Conservation (phyloP, 2,797 vertebrate genomes). For the Sebastes vulpes region DNA sequence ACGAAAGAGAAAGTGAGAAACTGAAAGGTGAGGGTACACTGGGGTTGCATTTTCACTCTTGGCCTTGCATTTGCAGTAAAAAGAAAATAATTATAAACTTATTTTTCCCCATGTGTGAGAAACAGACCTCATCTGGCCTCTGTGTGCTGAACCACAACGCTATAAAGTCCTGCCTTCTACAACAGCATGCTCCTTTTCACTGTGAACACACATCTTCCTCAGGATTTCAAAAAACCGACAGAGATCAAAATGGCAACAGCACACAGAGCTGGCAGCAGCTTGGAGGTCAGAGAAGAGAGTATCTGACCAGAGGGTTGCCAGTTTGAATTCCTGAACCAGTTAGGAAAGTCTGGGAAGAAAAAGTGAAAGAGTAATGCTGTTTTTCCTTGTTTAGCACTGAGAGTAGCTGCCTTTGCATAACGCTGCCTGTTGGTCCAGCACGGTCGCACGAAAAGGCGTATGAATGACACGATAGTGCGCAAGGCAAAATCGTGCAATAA, state of each 20-base stretch:
- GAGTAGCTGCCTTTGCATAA: background rate
- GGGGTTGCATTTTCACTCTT: constrained; percentile 36
- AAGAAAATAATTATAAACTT: constrained; percentile 28
- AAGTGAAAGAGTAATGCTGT: background rate
- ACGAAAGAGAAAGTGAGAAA: constrained; percentile 22
- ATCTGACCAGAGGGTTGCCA: constrained; percentile 22
- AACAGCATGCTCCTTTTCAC: constrained; percentile 27
- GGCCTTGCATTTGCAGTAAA: constrained; percentile 16
- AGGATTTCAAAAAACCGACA: constrained; percentile 18
- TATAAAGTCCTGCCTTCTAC: constrained; percentile 31
- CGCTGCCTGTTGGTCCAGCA: background rate
- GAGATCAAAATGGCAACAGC: constrained; percentile 24
- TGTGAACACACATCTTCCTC: constrained; percentile 7
- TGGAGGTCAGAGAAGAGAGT: constrained; percentile 20
- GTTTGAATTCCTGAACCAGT: constrained; percentile 25
- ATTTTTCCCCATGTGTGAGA: constrained; percentile 34
- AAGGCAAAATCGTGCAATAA: fast-evolving
- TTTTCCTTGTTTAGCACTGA: background rate
- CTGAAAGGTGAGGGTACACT: constrained; percentile 3
- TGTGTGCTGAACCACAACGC: constrained; percentile 17
- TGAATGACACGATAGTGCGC: too few species aligned
- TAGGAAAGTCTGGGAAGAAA: background rate
- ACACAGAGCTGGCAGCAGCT: constrained; percentile 30
- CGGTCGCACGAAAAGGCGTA: too few species aligned
- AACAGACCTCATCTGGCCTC: constrained; percentile 31